A percentile compares a stretch with the other conserved stretches of the same genome.
These are phyloP conservation scores for Linurgus olivaceus DNA, from an alignment of 2,797 vertebrate species.

Conservation along the genomic window DNA sequence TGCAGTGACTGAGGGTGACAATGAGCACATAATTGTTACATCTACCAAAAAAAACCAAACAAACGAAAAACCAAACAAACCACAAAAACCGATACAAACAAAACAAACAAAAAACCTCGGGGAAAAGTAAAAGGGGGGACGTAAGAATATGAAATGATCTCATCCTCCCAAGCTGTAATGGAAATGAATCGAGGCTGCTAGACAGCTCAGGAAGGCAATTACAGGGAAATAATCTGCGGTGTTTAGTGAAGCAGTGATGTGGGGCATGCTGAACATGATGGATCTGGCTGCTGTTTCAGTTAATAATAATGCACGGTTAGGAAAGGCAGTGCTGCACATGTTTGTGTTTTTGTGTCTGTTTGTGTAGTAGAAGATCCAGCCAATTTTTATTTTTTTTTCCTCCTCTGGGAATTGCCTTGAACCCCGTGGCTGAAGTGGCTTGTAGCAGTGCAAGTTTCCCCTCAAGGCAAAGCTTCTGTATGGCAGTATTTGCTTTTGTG, in stretches of 20 bases:
- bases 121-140: background rate
- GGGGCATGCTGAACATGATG: constrained; percentile 65
- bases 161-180: constrained; percentile 47
- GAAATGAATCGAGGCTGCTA: constrained; percentile 62
- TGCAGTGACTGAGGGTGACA: background rate
- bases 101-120: background rate
- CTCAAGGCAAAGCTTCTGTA: background rate
- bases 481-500: background rate
- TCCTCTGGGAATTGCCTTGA: background rate
- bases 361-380: background rate
- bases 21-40: background rate
- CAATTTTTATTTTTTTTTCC: background rate
- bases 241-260: constrained; percentile 64
- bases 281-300: constrained; percentile 60
- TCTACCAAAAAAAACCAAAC: background rate
- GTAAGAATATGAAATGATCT: constrained; percentile 30
- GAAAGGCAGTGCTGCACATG: background rate
- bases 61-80: background rate
- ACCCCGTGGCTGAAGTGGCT: background rate
- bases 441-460: background rate
- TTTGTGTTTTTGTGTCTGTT: constrained; percentile 33
- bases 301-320: constrained; percentile 58
- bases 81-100: background rate
- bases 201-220: constrained; percentile 69
- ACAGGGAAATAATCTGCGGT: constrained; percentile 66